These are phyloP conservation scores for Blastomussa wellsi DNA, from an alignment of 92 coral and sea anemone genomes.

Conservation along the genomic window DNA sequence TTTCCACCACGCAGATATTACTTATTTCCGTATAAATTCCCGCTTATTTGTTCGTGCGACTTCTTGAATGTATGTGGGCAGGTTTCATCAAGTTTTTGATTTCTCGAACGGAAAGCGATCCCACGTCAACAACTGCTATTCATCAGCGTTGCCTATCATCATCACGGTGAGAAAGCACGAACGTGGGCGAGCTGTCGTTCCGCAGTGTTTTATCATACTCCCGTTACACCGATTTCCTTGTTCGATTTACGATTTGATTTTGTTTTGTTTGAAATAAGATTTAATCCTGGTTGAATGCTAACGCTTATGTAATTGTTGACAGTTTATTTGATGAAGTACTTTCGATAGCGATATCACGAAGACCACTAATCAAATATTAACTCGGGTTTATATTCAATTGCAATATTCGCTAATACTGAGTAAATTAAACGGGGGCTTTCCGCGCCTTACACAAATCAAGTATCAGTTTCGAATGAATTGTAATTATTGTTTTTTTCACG, in stretches of 20 bases:
- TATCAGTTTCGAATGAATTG: background rate
- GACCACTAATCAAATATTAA: background rate
- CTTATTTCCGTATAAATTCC: no score
- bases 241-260: background rate
- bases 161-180: background rate
- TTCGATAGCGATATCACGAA: background rate
- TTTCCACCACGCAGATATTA: background rate
- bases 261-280: constrained; percentile 1
- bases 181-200: constrained; percentile 1
- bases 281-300: background rate
- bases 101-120: constrained; percentile 18
- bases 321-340: background rate
- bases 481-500: no score
- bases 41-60: no score
- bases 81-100: background rate
- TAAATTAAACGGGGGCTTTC: background rate
- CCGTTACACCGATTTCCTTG: background rate
- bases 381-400: background rate
- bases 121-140: background rate
- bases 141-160: background rate
- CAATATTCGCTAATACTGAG: background rate
- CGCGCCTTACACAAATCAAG: background rate
- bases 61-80: background rate
- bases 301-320: background rate
- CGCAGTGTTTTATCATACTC: background rate